A percentile compares a stretch with the other conserved stretches of the same genome.
These are phyloP conservation scores for Loriculus beryllinus DNA, from an alignment of 2,797 vertebrate species.

Conservation along the genomic window DNA sequence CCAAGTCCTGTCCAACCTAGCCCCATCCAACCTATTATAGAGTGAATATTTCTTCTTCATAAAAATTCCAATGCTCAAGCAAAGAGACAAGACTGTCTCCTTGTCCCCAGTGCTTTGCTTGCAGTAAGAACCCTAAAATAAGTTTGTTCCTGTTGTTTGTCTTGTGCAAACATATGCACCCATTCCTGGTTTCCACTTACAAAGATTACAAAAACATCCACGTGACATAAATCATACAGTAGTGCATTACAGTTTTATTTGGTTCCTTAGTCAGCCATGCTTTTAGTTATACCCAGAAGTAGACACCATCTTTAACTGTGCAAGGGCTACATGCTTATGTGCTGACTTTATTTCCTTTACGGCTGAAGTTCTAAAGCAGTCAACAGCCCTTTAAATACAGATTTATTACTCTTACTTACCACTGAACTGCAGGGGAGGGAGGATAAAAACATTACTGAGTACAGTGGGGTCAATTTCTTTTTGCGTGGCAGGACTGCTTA, in stretches of 20 bases:
- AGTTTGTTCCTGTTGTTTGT: not conserved
- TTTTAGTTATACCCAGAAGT: not conserved
- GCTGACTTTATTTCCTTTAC: slow-evolving; percentile 49
- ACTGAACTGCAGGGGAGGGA: not conserved
- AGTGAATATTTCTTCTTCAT: not conserved
- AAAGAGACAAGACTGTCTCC: not conserved
- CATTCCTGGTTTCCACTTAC: not conserved
- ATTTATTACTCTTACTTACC: slow-evolving; percentile 19
- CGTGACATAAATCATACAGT: not conserved
- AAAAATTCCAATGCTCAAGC: not conserved
- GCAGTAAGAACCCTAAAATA: not conserved
- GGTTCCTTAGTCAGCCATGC: not conserved
- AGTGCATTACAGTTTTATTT: slow-evolving; percentile 13
- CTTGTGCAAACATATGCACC: not conserved
- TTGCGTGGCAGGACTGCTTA: not conserved
- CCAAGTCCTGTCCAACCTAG: not conserved
- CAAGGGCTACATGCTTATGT: slow-evolving; percentile 26
- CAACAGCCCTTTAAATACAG: slow-evolving; percentile 26
- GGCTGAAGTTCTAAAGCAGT: slow-evolving; percentile 44
- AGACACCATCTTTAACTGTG: not conserved
- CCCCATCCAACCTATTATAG: not conserved
- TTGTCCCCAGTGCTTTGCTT: not conserved
- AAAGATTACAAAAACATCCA: not conserved
- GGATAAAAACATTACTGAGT: not conserved
- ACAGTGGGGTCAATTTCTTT: slow-evolving; percentile 14